Base-by-base conservation (phyloP, 2,797 vertebrate species). In the Chaunax sp. region DNA sequence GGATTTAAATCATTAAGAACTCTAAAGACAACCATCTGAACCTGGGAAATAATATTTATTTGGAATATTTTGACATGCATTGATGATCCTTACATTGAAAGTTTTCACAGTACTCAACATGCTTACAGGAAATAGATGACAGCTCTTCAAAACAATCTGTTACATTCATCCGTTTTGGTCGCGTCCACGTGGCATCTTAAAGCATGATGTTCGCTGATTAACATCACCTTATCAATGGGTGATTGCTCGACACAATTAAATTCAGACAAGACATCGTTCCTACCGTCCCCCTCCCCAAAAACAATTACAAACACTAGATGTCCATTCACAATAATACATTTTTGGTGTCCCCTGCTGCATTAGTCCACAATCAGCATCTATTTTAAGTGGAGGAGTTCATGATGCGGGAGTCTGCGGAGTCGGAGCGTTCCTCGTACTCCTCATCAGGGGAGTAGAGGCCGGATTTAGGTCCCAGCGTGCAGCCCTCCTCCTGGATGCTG, bases 331-430 rank as follows among this genome's bases (percentile, higher is more conserved):
- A 64, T 40, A 63, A 80, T 19, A 69, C 70, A 40, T 69, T 73
- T 82, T 78, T 15, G 86, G 84, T 79, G 63, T 53, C 81, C 44
- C 22, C 56, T 61, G 56, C 50, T 56, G 25, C 10, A 1, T 37
- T 18, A 41, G 47, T 72, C 68, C 43, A 22, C 33, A 60, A 20
- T 11, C 68, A 53, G 37, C 52, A n/a, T 66, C 74, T 93, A 0
- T 4, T 33, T 47, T 75, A 98, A 37, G 96, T 94, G 6, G 97
- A 98, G 0, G 95, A 95, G 91, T 93, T 98, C 62, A 97, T 93
- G 93, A 96, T 95, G 90, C 97, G 95, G 6, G 98, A 98, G 90
- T 98, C 97, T 13, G 96, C 94, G 22, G 98, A 99, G 88, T 98
- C 98, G 0, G 97, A 97, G 43, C 97, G 93, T 62, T 98, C 97